Percentiles rank a stretch among this genome's conserved stretches.
Evolutionary conservation across 2,797 vertebrate species (phyloP).

Genomic region (Scyliorhinus canicula): DNA sequence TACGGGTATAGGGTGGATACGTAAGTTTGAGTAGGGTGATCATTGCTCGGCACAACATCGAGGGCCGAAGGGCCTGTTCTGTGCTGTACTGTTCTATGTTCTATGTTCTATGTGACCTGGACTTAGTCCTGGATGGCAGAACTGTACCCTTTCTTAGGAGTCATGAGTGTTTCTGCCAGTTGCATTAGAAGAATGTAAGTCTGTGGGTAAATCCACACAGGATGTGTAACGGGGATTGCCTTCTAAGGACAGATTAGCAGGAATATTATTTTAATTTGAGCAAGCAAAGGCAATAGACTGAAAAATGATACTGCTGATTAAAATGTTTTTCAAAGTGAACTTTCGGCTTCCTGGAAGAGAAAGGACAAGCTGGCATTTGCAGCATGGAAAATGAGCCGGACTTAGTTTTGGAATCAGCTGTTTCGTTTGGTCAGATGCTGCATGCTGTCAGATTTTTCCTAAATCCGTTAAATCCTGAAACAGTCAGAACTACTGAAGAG

Average conservation of each 20-base stretch:
- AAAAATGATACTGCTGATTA: background rate
- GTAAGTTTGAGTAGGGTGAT: no score
- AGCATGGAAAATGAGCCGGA: background rate
- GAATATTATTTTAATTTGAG: no score
- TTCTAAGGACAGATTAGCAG: background rate
- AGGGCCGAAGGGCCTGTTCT: no score
- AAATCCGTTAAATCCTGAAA: slow-evolving; percentile 4
- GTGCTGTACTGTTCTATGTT: no score
- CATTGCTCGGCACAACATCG: no score
- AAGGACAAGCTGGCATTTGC: background rate
- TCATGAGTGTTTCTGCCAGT: background rate
- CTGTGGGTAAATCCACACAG: background rate
- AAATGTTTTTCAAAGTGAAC: background rate
- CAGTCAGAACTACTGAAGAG: background rate
- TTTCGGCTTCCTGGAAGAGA: background rate
- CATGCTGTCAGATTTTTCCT: background rate
- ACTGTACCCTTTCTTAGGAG: background rate
- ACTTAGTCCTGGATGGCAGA: no score
- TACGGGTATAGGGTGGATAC: no score
- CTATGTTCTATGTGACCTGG: no score
- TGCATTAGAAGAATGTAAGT: background rate
- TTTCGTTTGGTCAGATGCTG: background rate
- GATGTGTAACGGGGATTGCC: background rate
- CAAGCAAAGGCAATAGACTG: background rate
- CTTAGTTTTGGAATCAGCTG: background rate